phyloP scores from a whole-genome alignment of 2,113 vertebrate species.

The Atractosteus spatula region DNA sequence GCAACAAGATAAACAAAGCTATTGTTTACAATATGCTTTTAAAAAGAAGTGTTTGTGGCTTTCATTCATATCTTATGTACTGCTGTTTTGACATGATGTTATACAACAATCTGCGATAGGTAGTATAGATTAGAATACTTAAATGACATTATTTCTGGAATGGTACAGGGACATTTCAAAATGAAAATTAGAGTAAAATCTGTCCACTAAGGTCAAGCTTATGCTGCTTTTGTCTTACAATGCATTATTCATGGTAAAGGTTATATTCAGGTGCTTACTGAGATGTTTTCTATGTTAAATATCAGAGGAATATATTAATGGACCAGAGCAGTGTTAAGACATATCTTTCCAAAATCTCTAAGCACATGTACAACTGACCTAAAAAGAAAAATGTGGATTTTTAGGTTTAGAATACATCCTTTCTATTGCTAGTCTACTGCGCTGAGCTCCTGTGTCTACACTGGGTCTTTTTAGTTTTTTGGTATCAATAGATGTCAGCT shows the following conservation, averaged over 20 bases:
- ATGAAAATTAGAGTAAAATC: conserved; percentile 49
- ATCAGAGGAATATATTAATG: too few relatives aligned
- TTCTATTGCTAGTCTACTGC: too few relatives aligned
- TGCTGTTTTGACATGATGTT: not conserved
- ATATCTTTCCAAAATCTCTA: too few relatives aligned
- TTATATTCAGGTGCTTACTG: conserved; percentile 41
- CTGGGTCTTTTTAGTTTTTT: conserved; percentile 28
- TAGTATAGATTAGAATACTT: conserved; percentile 50
- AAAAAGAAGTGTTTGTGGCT: not conserved
- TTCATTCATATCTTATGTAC: not conserved
- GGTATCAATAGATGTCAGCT: conserved; percentile 22
- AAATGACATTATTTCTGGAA: conserved; percentile 50
- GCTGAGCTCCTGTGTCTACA: not conserved
- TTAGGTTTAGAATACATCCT: too few relatives aligned
- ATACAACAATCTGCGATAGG: conserved; percentile 24
- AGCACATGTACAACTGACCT: too few relatives aligned
- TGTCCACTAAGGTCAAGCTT: conserved; percentile 40
- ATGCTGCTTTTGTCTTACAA: conserved; percentile 47
- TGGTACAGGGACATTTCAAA: conserved; percentile 33
- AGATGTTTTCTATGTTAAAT: conserved; percentile 21
- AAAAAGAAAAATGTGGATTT: too few relatives aligned
- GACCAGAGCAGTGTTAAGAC: too few relatives aligned
- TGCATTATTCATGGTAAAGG: conserved; percentile 50
- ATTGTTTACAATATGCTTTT: not conserved
- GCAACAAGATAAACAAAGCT: not conserved